Conservation (phyloP, 1,140 invertebrate species). For the Scaptomyza hsui region DNA sequence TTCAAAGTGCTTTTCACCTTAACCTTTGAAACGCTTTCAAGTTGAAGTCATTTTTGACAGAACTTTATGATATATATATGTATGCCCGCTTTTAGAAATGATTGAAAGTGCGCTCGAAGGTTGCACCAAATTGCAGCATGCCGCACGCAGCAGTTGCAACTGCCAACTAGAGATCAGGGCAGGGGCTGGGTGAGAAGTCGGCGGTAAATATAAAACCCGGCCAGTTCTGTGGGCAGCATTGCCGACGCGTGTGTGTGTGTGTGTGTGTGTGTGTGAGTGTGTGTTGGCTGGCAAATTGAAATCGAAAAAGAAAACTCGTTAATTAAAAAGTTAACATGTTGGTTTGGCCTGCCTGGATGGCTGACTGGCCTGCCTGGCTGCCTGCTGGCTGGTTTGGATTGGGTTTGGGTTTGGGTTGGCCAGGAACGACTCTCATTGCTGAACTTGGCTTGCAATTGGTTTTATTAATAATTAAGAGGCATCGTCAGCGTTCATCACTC, state of each 20-base stretch:
- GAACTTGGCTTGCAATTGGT: slow-evolving; percentile 58
- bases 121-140: neutral
- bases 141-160: neutral
- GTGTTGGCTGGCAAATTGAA: slow-evolving; percentile 79
- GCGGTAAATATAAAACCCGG: slow-evolving; percentile 12
- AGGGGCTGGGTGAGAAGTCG: neutral
- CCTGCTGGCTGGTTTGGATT: too few species aligned
- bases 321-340: slow-evolving; percentile 84
- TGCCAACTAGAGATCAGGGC: neutral
- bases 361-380: neutral
- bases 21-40: too few species aligned
- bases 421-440: slow-evolving; percentile 22
- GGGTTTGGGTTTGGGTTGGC: slow-evolving; percentile 1
- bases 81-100: too few species aligned
- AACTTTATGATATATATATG: too few species aligned
- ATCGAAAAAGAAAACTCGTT: slow-evolving; percentile 84
- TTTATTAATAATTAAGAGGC: slow-evolving; percentile 75
- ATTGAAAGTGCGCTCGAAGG: too few species aligned
- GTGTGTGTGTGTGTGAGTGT: slow-evolving; percentile 30
- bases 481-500: slow-evolving; percentile 33
- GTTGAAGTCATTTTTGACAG: too few species aligned
- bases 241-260: neutral
- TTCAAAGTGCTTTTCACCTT: too few species aligned
- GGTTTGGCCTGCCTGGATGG: slow-evolving; percentile 18
- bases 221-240: slow-evolving; percentile 69